phyloP scores from a whole-genome alignment of 2,888 invertebrate species.

The Onthophagus sagittarius region DNA sequence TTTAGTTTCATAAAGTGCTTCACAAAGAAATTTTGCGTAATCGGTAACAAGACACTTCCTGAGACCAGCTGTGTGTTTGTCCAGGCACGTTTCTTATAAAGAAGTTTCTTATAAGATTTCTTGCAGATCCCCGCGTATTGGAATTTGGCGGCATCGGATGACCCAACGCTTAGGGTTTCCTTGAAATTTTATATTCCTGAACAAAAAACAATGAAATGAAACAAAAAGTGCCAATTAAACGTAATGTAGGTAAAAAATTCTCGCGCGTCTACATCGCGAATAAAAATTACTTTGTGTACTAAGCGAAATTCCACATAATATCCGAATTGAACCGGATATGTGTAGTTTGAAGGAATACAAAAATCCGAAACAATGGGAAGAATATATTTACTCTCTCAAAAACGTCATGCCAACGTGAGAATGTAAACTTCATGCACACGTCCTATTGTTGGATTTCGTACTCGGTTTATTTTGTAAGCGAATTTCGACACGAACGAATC shows the following conservation, averaged over 20 bases:
- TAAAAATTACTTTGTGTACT: background rate
- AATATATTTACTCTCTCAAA: background rate
- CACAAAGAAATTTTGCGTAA: background rate
- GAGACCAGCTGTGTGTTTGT: constrained; percentile 1
- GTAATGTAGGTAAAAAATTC: background rate
- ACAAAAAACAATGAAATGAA: background rate
- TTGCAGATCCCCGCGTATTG: background rate
- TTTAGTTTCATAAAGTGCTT: background rate
- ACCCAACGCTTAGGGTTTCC: background rate
- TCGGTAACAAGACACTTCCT: constrained; percentile 8
- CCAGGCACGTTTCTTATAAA: constrained; percentile 1
- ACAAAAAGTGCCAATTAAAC: background rate
- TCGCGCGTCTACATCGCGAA: no score
- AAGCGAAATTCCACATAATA: constrained; percentile 1
- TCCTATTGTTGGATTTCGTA: background rate
- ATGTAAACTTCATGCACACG: background rate
- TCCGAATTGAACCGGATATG: constrained; percentile 9
- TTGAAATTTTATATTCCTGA: constrained; percentile 5
- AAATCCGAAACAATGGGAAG: constrained; percentile 2
- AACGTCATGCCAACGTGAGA: background rate
- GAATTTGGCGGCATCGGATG: background rate
- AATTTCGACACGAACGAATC: background rate
- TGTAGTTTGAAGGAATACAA: constrained; percentile 7
- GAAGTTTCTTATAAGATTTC: constrained; percentile 1
- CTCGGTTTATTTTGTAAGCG: background rate